Evolutionary conservation across 2,797 vertebrate species (phyloP), one percentile per base, ranked within the genome.

Genomic region (Sebastes taczanowskii): DNA sequence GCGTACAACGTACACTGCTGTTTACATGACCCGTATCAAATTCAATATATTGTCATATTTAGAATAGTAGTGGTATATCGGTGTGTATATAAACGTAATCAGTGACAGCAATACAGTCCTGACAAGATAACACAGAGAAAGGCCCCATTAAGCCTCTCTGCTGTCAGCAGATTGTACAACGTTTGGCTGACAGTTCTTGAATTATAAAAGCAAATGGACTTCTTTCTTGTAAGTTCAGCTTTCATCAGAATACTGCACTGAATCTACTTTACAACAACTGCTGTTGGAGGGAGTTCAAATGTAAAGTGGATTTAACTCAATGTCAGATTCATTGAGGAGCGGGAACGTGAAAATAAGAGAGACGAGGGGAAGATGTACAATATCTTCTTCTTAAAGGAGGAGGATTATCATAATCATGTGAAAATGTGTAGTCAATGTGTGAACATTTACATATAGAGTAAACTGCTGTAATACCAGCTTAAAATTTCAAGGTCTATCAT

Each of bases 321-420:
- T 56, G 68, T 80, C 64, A 76, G 16, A 83, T 66, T 65, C 53
- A 67, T 22, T 60, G 18, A 58, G 16, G 10, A 67, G 20, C 0
- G 52, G 30, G 18, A 13, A 46, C 11, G 10, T 56, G 13, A 59
- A 18, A 66, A 75, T 34, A 53, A 62, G 56, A 65, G 74, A 60
- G 69, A 16, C 4, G 7, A 14, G 63, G n/a, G n/a, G 52, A 75
- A 46, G 64, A 55, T 34, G 60, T 42, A 72, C 27, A 38, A 68
- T 71, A 55, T 63, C 20, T 30, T 34, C 64, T 49, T 68, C 30
- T 55, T 29, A 23, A 71, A 72, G 53, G 46, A 71, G n/a, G 25
- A 58, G 49, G 69, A 85, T 84, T 76, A 82, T 62, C 25, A 65
- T 69, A 64, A 85, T 53, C 35, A 16, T 62, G 65, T 62, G 66